Evolutionary conservation across 2,113 vertebrate genomes (phyloP).

Genomic region (Nestor notabilis): DNA sequence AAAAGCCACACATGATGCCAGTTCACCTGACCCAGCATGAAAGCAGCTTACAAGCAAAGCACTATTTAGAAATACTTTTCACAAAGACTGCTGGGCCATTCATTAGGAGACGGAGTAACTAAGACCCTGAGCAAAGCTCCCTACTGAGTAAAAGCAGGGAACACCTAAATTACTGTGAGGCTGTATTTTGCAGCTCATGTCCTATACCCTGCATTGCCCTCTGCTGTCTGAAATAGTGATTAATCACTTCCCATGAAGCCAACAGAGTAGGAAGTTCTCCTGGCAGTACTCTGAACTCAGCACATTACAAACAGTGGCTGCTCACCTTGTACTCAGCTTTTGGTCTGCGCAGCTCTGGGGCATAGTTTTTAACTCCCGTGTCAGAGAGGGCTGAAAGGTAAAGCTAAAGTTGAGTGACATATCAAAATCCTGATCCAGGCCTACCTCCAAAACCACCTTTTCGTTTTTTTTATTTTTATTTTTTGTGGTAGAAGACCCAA

Average conservation of each 20-base stretch:
- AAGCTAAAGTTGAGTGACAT: not conserved
- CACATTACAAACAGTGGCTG: not conserved
- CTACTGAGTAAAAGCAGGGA: not conserved
- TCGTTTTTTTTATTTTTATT: not conserved
- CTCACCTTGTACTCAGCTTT: slow-evolving; percentile 91
- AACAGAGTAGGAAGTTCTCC: not conserved
- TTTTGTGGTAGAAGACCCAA: not conserved
- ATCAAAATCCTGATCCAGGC: not conserved
- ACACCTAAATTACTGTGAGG: not conserved
- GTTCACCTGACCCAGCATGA: not conserved
- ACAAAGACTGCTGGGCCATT: not conserved
- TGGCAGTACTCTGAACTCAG: not conserved
- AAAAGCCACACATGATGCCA: not conserved
- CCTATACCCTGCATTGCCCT: not conserved
- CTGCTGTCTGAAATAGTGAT: not conserved
- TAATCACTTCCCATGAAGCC: not conserved
- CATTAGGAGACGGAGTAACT: not conserved
- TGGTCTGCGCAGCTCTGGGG: slow-evolving; percentile 89
- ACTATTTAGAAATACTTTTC: not conserved
- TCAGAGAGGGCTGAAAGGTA: slow-evolving; percentile 79
- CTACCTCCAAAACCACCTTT: not conserved
- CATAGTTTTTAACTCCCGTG: slow-evolving; percentile 76
- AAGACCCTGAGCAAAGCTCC: not conserved
- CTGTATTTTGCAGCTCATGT: not conserved
- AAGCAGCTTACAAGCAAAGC: not conserved